Percentiles rank a stretch among this genome's conserved stretches.
Conservation (phyloP, 2,113 vertebrate species). For the Clupea harengus region DNA sequence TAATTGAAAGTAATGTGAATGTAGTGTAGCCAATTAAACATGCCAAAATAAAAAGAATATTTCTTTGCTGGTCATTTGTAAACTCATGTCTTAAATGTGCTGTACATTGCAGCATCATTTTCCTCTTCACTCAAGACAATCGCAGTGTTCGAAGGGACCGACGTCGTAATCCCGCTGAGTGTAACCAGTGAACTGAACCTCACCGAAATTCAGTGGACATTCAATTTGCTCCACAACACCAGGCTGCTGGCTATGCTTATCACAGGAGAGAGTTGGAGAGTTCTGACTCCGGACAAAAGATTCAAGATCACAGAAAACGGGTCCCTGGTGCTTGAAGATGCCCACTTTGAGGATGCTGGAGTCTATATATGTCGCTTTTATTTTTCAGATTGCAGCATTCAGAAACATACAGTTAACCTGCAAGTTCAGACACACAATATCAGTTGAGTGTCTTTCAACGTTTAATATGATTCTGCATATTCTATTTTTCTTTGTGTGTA, state of each 20-base stretch:
- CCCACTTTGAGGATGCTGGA: conserved; percentile 28
- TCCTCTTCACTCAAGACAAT: neutral
- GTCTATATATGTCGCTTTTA: conserved; percentile 36
- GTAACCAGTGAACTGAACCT: neutral
- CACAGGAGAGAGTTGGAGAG: too few species aligned
- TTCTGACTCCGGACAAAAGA: neutral
- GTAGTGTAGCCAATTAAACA: too few species aligned
- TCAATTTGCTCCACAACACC: neutral
- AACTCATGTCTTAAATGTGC: neutral
- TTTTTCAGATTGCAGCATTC: neutral
- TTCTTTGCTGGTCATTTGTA: neutral
- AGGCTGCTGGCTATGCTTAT: conserved; percentile 28
- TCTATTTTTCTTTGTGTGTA: neutral
- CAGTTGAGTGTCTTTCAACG: neutral
- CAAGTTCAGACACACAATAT: neutral
- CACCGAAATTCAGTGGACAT: conserved; percentile 28
- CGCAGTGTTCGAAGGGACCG: neutral
- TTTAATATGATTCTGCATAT: neutral
- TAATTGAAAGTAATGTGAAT: too few species aligned
- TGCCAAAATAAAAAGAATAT: too few species aligned
- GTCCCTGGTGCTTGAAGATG: conserved; percentile 18
- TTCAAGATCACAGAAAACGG: conserved; percentile 23
- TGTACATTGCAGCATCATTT: neutral
- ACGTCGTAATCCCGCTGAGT: neutral
- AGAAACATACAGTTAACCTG: conserved; percentile 7